Evolutionary conservation across 2,888 invertebrate species (phyloP), one percentile per base, ranked within the genome.

Genomic region (Stratiomys singularior): DNA sequence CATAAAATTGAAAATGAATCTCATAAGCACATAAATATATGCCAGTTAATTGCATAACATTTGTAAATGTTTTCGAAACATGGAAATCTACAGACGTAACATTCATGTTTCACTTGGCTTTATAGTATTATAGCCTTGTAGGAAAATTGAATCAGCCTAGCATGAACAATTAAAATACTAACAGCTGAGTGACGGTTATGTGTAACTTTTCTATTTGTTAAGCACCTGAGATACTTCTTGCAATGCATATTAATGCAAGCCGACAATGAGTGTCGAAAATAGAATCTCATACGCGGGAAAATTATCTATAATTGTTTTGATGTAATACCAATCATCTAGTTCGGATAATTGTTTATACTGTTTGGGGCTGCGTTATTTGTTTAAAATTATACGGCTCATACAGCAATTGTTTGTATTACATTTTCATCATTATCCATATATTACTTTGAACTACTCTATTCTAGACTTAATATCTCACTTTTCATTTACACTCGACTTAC

Each of bases 161-260:
- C 74, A 23, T 74, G 58, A 74, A 74, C 58, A 74, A 58, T 58
- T 58, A 74, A 74, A 69, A 23, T 46, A 30, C 67, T 44, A n/a
- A 52, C 7, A 28, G 30, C 4, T 37, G n/a, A 27, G 63, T 25
- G 27, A 25, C 25, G 27, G 23, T 63, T 63, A 63, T 63, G 15
- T 63, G 28, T 60, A 23, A 60, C 3, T 27, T 64, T 64, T 64
- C 27, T 1, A 37, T 44, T 67, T 44, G 44, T 37, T 67, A 18
- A n/a, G 37, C 44, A 21, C 13, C 37, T 5, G 37, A 37, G 9
- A 37, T n/a, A 37, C 37, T 37, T 37, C 37, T 37, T 9, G 9
- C 9, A 7, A 56, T 56, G 56, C 21, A 56, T 3, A 56, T 18
- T 0, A 1, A 37, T 37, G 37, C 37, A 37, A 37, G 37, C 9